phyloP scores from a whole-genome alignment of 2,113 vertebrate species.

The Eubucco bourcierii region DNA sequence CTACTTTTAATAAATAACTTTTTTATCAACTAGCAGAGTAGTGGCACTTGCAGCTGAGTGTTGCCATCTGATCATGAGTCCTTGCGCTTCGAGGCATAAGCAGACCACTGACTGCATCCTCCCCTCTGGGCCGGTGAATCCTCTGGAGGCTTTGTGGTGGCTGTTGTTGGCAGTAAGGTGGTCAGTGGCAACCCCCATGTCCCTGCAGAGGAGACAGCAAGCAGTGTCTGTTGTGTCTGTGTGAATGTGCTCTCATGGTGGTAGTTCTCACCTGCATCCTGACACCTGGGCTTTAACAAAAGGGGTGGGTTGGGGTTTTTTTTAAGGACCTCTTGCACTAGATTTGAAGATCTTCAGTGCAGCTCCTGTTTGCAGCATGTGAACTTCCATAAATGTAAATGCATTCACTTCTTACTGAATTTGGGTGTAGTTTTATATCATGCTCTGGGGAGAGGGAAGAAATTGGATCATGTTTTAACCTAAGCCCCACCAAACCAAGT shows the following conservation, averaged over 20 bases:
- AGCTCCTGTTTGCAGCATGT: constrained; percentile 22
- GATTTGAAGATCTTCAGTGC: not conserved
- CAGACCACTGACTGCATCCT: not conserved
- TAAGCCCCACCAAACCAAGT: not conserved
- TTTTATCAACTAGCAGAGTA: not conserved
- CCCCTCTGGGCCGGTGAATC: not conserved
- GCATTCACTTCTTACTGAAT: constrained; percentile 30
- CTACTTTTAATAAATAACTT: not conserved
- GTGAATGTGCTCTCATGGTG: not conserved
- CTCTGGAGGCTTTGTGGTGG: not conserved
- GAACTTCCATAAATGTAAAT: not conserved
- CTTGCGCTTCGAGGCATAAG: not conserved
- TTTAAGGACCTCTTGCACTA: not conserved
- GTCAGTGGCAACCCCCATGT: not conserved
- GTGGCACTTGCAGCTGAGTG: not conserved
- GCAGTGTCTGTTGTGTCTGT: fast-evolving
- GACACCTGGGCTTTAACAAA: not conserved
- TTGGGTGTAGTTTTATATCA: not conserved
- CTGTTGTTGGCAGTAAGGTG: not conserved
- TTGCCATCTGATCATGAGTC: not conserved
- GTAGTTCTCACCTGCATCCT: not conserved
- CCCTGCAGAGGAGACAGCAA: not conserved
- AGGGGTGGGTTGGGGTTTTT: not conserved
- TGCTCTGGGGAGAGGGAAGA: constrained; percentile 9
- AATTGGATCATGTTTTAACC: not conserved